A percentile compares a stretch with the other conserved stretches of the same genome.
Evolutionary conservation across 2,888 invertebrate genomes (phyloP).

Genomic region (Philopedon plagiatum): DNA sequence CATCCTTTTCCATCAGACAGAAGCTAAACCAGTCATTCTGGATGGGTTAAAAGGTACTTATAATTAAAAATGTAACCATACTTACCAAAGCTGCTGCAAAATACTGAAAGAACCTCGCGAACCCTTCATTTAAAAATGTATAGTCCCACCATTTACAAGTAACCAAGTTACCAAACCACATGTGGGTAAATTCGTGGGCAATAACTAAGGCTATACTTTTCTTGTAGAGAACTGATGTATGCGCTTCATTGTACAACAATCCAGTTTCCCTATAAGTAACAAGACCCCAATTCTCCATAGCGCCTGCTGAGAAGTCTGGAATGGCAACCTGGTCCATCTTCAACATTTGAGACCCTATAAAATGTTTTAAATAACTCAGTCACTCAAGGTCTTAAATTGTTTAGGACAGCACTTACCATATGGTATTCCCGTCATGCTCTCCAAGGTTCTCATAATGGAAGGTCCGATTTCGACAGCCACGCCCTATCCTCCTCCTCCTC

Average conservation of each 20-base stretch:
- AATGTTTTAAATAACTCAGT: too few species aligned
- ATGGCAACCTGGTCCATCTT: constrained; percentile 89
- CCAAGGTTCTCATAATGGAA: constrained; percentile 50
- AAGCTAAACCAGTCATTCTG: too few species aligned
- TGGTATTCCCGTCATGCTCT: constrained; percentile 50
- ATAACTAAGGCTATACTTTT: constrained; percentile 78
- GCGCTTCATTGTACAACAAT: constrained; percentile 69
- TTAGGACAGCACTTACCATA: constrained; percentile 63
- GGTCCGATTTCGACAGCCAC: constrained; percentile 54
- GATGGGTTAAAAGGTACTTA: too few species aligned
- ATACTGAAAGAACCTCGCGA: constrained; percentile 83
- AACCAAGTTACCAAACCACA: constrained; percentile 87
- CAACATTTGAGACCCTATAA: constrained; percentile 25
- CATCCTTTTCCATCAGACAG: too few species aligned
- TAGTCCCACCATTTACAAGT: constrained; percentile 84
- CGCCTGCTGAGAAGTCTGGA: constrained; percentile 86
- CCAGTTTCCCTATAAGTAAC: constrained; percentile 83
- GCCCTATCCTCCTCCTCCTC: constrained; percentile 45
- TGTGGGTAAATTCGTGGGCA: constrained; percentile 86
- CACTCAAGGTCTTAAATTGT: too few species aligned
- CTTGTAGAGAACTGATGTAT: constrained; percentile 73
- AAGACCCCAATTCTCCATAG: constrained; percentile 95
- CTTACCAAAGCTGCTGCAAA: constrained; percentile 61
- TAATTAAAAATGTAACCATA: too few species aligned
- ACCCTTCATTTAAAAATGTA: constrained; percentile 83